Evolutionary conservation across 2,888 invertebrate genomes (phyloP).

Genomic region (Lamproptera curius): DNA sequence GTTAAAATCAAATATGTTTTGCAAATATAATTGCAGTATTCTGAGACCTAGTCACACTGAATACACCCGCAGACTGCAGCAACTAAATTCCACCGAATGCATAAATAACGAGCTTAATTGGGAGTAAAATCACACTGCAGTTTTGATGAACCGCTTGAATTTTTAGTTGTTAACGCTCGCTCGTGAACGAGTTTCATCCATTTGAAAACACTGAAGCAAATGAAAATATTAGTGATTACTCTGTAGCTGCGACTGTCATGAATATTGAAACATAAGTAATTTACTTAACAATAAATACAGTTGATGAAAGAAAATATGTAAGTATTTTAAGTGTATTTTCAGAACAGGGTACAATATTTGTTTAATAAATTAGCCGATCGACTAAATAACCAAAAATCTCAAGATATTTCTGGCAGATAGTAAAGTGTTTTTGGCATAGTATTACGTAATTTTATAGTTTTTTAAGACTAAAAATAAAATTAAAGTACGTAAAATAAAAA

Average conservation of each 20-base stretch:
- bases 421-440: no score
- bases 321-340: no score
- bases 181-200: slow-evolving; percentile 17
- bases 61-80: slow-evolving; percentile 31
- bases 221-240: slow-evolving; percentile 2
- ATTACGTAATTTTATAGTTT: no score
- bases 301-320: no score
- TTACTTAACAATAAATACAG: no score
- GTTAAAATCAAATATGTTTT: no score
- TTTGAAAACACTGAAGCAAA: not conserved
- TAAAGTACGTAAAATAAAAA: no score
- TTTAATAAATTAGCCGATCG: no score
- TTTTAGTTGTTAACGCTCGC: slow-evolving; percentile 32
- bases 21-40: not conserved
- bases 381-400: no score
- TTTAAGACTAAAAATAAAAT: no score
- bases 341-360: not conserved
- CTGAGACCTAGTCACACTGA: slow-evolving; percentile 30
- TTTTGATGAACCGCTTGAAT: slow-evolving; percentile 60
- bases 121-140: slow-evolving; percentile 60
- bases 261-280: not conserved
- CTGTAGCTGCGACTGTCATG: not conserved
- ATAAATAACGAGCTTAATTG: slow-evolving; percentile 72
- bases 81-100: slow-evolving; percentile 55
- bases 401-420: no score